These are phyloP conservation scores for Odontomachus brunneus DNA, from an alignment of 1,140 invertebrate species.

Conservation along the genomic window DNA sequence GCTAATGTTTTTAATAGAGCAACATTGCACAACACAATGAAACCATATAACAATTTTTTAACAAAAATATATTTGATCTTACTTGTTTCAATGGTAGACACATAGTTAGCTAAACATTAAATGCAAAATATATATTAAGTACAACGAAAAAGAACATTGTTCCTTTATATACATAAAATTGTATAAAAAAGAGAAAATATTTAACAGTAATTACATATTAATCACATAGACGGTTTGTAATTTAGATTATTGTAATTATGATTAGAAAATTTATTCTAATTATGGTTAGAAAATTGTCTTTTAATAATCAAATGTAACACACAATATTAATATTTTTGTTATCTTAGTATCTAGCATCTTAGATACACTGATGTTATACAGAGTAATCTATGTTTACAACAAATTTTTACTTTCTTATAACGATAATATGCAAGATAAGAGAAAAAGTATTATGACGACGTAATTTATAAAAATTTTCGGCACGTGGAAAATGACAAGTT, in stretches of 20 bases:
- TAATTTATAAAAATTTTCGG: constrained; percentile 55
- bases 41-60: constrained; percentile 62
- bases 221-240: neutral
- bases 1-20: constrained; percentile 52
- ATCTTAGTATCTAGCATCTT: constrained; percentile 13
- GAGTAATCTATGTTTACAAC: neutral
- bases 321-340: constrained; percentile 18
- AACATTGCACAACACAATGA: constrained; percentile 55
- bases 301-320: constrained; percentile 5
- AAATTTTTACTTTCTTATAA: constrained; percentile 5
- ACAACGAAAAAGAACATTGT: constrained; percentile 46
- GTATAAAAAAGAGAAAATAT: constrained; percentile 32
- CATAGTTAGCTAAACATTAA: constrained; percentile 76
- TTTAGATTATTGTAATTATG: too few relatives aligned
- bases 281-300: neutral
- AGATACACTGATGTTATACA: neutral
- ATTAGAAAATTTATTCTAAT: neutral
- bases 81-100: constrained; percentile 75
- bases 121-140: constrained; percentile 69
- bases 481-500: constrained; percentile 83
- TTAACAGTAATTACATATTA: constrained; percentile 4
- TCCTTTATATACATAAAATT: constrained; percentile 45
- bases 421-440: constrained; percentile 23
- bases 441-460: constrained; percentile 35
- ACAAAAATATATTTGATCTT: constrained; percentile 66